These are phyloP conservation scores for Rhysida immarginata DNA, from an alignment of 1,140 invertebrate genomes.

Conservation along the genomic window DNA sequence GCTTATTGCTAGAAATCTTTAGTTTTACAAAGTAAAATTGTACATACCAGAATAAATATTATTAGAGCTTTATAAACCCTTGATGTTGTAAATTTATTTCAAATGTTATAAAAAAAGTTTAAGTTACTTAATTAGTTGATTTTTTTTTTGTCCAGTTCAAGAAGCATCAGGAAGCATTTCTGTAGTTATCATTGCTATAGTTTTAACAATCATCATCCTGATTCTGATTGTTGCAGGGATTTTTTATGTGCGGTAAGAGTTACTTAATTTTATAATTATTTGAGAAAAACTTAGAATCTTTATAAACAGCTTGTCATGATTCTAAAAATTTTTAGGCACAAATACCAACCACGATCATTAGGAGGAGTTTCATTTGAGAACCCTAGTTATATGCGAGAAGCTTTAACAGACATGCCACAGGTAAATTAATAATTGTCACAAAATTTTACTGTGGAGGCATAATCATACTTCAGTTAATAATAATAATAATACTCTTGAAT, in stretches of 20 bases:
- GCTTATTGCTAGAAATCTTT: too few species aligned
- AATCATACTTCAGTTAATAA: too few species aligned
- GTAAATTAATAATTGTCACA: too few species aligned
- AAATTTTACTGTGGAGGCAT: too few species aligned
- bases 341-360: conserved; percentile 26
- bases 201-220: conserved; percentile 46
- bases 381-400: conserved; percentile 56
- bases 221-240: conserved; percentile 42
- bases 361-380: conserved; percentile 68
- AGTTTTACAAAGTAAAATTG: too few species aligned
- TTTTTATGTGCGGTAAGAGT: conserved; percentile 46
- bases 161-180: conserved; percentile 18
- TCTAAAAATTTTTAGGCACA: conserved; percentile 7
- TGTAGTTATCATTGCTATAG: conserved; percentile 45
- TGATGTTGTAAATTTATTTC: too few species aligned
- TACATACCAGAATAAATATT: too few species aligned
- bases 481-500: too few species aligned
- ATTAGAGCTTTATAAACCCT: too few species aligned
- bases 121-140: too few species aligned
- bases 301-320: conserved; percentile 13
- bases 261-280: conserved; percentile 10
- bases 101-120: too few species aligned
- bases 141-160: too few species aligned
- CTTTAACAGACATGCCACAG: conserved; percentile 2
- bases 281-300: conserved; percentile 10